Base-by-base conservation (phyloP, 2,113 vertebrate species). In the Brachyistius frenatus region DNA sequence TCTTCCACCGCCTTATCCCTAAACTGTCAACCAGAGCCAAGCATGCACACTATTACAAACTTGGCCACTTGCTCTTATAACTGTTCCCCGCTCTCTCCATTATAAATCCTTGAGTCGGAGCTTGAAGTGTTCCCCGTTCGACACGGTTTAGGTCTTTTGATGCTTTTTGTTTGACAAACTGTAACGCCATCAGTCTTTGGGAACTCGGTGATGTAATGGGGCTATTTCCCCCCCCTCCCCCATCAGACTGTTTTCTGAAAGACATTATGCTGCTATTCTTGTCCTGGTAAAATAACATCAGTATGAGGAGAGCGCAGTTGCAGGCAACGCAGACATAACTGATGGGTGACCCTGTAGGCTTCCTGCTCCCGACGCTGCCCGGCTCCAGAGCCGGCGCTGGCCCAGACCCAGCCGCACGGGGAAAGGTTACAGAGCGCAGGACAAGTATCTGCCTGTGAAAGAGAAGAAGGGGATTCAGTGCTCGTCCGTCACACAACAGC, bases 261-360 rank as follows among this genome's bases (percentile, higher is more conserved):
- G 70, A 74, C 65, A 85, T 85, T 78, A 79, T 49, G 55, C 36
- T 64, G 79, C 76, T 87, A 85, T 91, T 90, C 73, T 41, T 49
- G 84, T 84, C 79, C 63, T 66, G 49, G 35, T 88, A 61, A 80
- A 91, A 88, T 69, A 90, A 80, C 81, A 87, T 55, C 71, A 75
- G 57, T 39, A 60, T 73, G 79, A 77, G 37, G 15, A 76, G 50
- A 76, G 50, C 47, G 14, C 46, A 55, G 66, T 50, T 58, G 67
- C 15, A 78, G 55, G 52, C 60, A 70, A 50, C 44, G 31, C 76
- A 66, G 50, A 66, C 66, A 84, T 87, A 85, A 92, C 68, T 83
- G 83, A 90, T 87, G 80, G 73, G 60, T 89, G 79, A 86, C 76
- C 79, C 32, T 84, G 15, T 35, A 75, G 64, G 66, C 70, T 72